These are phyloP conservation scores for Corythaeola cristata DNA, from an alignment of 2,113 vertebrate genomes.

Conservation along the genomic window DNA sequence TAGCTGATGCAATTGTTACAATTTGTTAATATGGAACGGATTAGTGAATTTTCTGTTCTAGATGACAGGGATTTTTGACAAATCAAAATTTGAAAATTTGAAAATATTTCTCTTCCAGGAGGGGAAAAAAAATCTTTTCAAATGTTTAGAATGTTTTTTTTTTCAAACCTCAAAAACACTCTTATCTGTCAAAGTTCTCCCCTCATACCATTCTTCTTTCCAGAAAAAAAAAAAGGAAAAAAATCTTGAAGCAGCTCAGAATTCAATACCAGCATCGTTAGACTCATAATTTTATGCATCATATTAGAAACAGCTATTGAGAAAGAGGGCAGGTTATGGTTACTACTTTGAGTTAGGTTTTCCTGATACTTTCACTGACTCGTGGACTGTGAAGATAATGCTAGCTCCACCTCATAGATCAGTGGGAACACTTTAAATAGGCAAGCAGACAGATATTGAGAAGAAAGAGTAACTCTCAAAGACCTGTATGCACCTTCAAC, in stretches of 20 bases:
- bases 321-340: not conserved
- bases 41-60: not conserved
- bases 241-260: not conserved
- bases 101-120: not conserved
- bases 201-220: not conserved
- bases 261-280: not conserved
- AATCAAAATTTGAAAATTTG: not conserved
- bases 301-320: not conserved
- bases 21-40: not conserved
- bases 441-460: not conserved
- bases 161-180: not conserved
- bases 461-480: not conserved
- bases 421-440: not conserved
- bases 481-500: not conserved
- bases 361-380: not conserved
- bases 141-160: not conserved
- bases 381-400: not conserved
- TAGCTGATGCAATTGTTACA: not conserved
- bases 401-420: not conserved
- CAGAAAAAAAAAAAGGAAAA: not conserved
- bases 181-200: not conserved
- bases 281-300: not conserved
- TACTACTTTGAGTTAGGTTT: not conserved
- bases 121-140: not conserved
- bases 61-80: not conserved